These are phyloP conservation scores for Glaucomys volans DNA, from an alignment of 2,113 vertebrate species.

Conservation along the genomic window DNA sequence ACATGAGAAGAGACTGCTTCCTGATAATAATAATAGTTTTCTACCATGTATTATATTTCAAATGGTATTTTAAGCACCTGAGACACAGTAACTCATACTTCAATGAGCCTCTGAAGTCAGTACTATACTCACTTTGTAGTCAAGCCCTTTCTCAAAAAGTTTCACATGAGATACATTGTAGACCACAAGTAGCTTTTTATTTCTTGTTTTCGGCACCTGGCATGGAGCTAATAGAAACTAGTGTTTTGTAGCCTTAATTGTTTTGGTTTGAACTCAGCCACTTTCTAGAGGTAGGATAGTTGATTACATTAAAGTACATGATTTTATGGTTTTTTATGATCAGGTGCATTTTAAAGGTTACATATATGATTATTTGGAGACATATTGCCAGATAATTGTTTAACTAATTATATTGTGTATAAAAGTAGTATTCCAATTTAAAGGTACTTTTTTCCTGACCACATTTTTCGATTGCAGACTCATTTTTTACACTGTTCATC, in stretches of 20 bases:
- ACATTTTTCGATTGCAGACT: not conserved
- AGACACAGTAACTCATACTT: no score
- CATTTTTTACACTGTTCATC: not conserved
- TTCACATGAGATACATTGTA: not conserved
- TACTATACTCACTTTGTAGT: no score
- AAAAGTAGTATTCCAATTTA: conserved; percentile 6
- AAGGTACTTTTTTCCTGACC: not conserved
- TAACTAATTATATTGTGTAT: not conserved
- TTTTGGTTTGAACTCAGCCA: conserved; percentile 32
- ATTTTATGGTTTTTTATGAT: not conserved
- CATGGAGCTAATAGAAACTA: not conserved
- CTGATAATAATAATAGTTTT: no score
- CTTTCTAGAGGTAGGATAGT: not conserved
- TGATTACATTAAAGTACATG: not conserved
- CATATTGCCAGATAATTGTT: not conserved
- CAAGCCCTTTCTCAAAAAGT: not conserved
- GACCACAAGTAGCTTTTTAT: not conserved
- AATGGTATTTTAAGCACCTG: no score
- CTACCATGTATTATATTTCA: no score
- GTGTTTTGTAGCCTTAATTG: not conserved
- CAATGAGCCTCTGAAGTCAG: no score
- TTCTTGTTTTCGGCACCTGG: not conserved
- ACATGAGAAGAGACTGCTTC: not conserved
- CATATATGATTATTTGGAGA: not conserved
- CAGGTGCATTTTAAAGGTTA: not conserved